Evolutionary conservation across 1,140 invertebrate genomes (phyloP).

Genomic region (Drosophila oshimai): DNA sequence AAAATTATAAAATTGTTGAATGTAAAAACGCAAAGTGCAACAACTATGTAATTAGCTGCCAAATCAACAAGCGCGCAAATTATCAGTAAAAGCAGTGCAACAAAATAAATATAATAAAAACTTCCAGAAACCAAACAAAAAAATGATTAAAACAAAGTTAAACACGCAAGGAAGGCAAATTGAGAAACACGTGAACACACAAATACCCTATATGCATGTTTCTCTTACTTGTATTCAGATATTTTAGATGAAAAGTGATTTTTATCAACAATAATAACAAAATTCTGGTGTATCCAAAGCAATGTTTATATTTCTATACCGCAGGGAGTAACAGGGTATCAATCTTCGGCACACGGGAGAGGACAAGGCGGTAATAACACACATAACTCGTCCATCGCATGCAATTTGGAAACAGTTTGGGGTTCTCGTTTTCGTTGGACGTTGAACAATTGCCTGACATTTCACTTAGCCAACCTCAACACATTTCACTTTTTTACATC

Average conservation of each 20-base stretch:
- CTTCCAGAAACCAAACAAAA: slow-evolving; percentile 3
- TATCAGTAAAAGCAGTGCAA: slow-evolving; percentile 39
- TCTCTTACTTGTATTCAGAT: too few relatives aligned
- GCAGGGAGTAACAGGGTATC: slow-evolving; percentile 13
- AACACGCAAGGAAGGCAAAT: slow-evolving; percentile 9
- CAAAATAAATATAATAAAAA: slow-evolving; percentile 31
- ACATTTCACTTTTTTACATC: slow-evolving; percentile 54
- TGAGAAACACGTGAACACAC: not conserved
- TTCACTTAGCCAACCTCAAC: slow-evolving; percentile 58
- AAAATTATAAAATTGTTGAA: slow-evolving; percentile 55
- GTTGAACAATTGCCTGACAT: slow-evolving; percentile 69
- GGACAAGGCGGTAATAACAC: slow-evolving; percentile 31
- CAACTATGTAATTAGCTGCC: slow-evolving; percentile 72
- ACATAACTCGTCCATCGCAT: slow-evolving; percentile 50
- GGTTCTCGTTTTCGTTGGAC: slow-evolving; percentile 28
- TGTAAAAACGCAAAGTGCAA: slow-evolving; percentile 59
- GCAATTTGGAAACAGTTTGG: slow-evolving; percentile 37
- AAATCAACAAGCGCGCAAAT: slow-evolving; percentile 74
- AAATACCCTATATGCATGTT: slow-evolving; percentile 16
- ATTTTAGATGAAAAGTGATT: too few relatives aligned
- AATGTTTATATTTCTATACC: too few relatives aligned
- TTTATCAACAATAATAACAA: too few relatives aligned
- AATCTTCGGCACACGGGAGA: slow-evolving; percentile 1
- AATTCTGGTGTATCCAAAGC: too few relatives aligned
- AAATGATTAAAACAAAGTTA: slow-evolving; percentile 9